Evolutionary conservation across 2,797 vertebrate genomes (phyloP).

Genomic region (Hybognathus amarus): DNA sequence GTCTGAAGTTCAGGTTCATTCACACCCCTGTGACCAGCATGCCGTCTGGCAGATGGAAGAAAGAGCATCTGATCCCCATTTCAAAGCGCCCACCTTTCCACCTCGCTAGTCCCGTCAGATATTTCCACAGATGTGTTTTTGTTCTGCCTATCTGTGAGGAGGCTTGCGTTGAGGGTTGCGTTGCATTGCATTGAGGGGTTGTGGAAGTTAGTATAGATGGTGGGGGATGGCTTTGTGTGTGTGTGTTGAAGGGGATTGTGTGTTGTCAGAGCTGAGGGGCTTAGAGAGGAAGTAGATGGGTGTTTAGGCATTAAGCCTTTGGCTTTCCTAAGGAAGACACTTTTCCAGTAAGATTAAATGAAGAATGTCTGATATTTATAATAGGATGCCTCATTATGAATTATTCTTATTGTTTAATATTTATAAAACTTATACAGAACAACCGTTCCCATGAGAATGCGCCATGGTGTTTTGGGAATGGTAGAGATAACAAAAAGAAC

Average conservation of each 20-base stretch:
- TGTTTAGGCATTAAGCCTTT: constrained; percentile 38
- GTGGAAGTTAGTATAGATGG: constrained; percentile 30
- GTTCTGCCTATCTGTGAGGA: constrained; percentile 39
- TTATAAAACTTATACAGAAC: neutral
- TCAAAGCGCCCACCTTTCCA: constrained; percentile 35
- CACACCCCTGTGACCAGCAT: constrained; percentile 4
- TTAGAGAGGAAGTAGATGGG: constrained; percentile 63
- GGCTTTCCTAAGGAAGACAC: constrained; percentile 39
- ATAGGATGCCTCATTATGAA: neutral
- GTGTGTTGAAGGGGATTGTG: constrained; percentile 17
- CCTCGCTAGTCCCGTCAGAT: constrained; percentile 6
- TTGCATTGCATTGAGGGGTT: constrained; percentile 22
- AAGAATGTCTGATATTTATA: constrained; percentile 33
- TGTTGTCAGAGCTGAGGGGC: constrained; percentile 51
- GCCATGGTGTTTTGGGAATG: constrained; percentile 32
- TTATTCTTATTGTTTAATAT: neutral
- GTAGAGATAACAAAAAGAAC: constrained; percentile 16
- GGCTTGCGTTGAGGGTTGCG: constrained; percentile 30
- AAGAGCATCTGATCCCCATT: constrained; percentile 37
- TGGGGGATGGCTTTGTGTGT: constrained; percentile 23
- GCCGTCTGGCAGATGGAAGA: constrained; percentile 21
- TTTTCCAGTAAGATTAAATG: constrained; percentile 34
- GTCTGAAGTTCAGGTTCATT: constrained; percentile 41
- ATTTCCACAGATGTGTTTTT: constrained; percentile 52
- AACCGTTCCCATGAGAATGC: constrained; percentile 15